Conservation (phyloP, 1,140 invertebrate species). For the Drosophila mayri region DNA sequence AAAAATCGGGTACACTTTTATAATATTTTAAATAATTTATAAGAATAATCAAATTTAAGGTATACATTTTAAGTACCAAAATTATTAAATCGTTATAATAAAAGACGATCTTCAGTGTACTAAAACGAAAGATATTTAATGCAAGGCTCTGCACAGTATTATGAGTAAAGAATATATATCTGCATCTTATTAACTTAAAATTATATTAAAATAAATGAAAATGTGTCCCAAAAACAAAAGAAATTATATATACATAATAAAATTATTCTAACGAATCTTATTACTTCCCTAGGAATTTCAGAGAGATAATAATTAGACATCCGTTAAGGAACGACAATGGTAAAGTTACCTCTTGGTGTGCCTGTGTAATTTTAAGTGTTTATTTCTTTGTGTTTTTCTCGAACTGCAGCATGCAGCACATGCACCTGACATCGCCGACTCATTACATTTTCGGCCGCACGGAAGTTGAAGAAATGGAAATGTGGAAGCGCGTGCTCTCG, state of each 20-base stretch:
- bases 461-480: constrained; percentile 73
- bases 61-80: neutral
- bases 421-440: constrained; percentile 76
- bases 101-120: neutral
- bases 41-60: no score
- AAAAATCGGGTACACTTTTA: no score
- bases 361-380: constrained; percentile 5
- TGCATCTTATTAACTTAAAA: neutral
- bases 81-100: no score
- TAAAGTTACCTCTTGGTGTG: neutral
- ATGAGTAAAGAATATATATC: no score
- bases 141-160: no score
- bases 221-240: no score
- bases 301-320: constrained; percentile 3
- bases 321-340: neutral
- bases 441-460: constrained; percentile 67
- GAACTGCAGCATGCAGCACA: constrained; percentile 33
- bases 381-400: neutral
- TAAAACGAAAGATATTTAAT: neutral
- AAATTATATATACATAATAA: neutral
- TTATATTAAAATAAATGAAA: neutral
- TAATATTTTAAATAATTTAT: no score
- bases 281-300: neutral
- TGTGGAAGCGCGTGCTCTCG: constrained; percentile 72
- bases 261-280: neutral